Evolutionary conservation across 2,888 invertebrate species (phyloP), one percentile per base, ranked within the genome.

Genomic region (Cheiracanthium punctorium): DNA sequence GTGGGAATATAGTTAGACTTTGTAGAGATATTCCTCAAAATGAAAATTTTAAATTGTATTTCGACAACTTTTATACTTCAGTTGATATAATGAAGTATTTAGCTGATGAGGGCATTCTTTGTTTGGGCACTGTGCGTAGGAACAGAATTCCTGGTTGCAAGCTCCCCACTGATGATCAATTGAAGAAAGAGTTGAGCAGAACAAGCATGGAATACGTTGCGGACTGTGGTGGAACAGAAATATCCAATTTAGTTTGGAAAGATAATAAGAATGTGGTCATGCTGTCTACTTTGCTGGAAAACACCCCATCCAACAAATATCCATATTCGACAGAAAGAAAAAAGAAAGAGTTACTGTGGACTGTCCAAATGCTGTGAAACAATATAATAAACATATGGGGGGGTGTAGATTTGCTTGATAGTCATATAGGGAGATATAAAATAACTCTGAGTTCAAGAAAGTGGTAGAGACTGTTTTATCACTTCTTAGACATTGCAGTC

Each of bases 1-100:
- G 32, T 70, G 70, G 33, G 7, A 70, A 70, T 70, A 17, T 70
- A 7, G 70, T 70, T 70, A 1, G 37, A 33, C 8, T 32, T 37
- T 33, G 94, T 88, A 94, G 93, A 58, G 58, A 58, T 4, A 58
- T 8, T 58, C 58, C 58, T 20, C 58, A 14, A 58, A 58, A 58
- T 58, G 7, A 58, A 58, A 58, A 58, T 58, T 58, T 20, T 14
- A 58, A 58, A 24, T 58, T 58, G 24, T 58, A 58, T 58, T 58
- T 58, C 24, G 58, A 58, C 24, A 58, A 58, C 58, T 58, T 58
- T 58, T 58, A 58, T 58, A 58, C 7, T 58, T 58, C 58, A 58
- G n/a, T n/a, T n/a, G n/a, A n/a, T n/a, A 43, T 43, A 43, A 10
- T 43, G 14, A 43, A 43, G 14, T 43, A 43, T 43, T 43, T 43